Evolutionary conservation across 2,113 vertebrate genomes (phyloP), one percentile per base, ranked within the genome.

Genomic region (Australoheros scitulus): DNA sequence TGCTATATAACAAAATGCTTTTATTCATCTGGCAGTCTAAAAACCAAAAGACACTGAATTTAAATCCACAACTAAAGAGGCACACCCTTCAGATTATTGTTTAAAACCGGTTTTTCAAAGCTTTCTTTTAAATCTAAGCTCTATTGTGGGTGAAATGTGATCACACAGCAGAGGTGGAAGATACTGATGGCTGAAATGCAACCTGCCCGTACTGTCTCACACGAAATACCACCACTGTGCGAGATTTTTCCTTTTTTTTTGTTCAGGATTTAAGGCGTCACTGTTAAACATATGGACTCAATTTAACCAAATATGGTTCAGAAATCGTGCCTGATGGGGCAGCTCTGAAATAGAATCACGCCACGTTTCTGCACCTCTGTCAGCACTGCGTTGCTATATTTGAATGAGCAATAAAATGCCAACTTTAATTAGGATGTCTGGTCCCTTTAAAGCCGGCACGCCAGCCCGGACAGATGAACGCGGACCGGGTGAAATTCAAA

Each of bases 401-500:
- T 26, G 64, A 68, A 68, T 1, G 64, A 29, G 64, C 50, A 68
- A 41, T 41, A 41, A 47, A 68, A 50, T 59, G 26, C 1, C 18
- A 15, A 26, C 52, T 56, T 8, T 29, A 17, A 22, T 70, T 32
- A 29, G 52, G 43, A 47, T n/a, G 65, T 2, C 57, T 26, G 77
- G 75, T 47, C 47, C 55, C 79, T 85, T 81, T 81, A 86, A 89
- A 83, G 1, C 38, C 29, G 56, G 76, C 15, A 1, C 11, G 20
- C 8, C 26, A n/a, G 55, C 13, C 26, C 26, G 41, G 22, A 75
- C 56, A 82, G 80, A 43, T 65, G 64, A 18, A 38, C 11, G 29
- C 2, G 9, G 10, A 60, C 83, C 77, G 70, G 36, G 32, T 57
- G 79, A 77, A 76, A 78, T 84, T 80, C 75, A 86, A 83, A 87